Base-by-base conservation (phyloP, 2,113 vertebrate species). In the Butorides virescens region DNA sequence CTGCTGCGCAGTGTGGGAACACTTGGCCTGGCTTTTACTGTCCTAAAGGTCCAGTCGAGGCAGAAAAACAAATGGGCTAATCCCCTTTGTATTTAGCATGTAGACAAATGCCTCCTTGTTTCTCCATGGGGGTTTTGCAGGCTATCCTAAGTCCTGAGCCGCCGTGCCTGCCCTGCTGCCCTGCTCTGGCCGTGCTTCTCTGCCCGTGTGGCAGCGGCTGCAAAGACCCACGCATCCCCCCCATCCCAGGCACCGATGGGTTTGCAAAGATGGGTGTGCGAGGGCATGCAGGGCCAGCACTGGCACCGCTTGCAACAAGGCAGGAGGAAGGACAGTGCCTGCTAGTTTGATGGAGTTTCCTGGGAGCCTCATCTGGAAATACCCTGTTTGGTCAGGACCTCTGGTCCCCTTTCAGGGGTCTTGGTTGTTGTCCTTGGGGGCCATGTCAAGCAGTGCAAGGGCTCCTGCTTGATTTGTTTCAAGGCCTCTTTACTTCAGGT, bases 1-100 rank as follows among this genome's bases (percentile, higher is more conserved):
- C 68, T 9, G 2, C 23, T 32, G 12, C 20, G 29, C 36, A 15
- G 27, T 3, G 16, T 20, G 20, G 32, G 62, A 67, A 72, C 13
- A 14, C 20, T 30, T 59, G 23, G 34, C 36, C 26, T 67, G n/a
- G 9, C 29, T 73, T 86, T 23, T 18, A 37, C 20, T 13, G 11
- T 74, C 11, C 6, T 75, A 42, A 90, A 81, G 32, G n/a, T 30
- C 32, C 58, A 26, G 7, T 5, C 0, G 0, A 82, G 37, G 29
- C 22, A 90, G 47, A 74, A 56, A 78, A 67, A 39, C 44, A 21
- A 29, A 20, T 56, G 42, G 20, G n/a, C 23, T 63, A 78, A 77
- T 67, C 20, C 18, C 32, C 52, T 63, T 46, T 0, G 1, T 52
- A 71, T 67, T 74, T 37, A 67, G 14, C n/a, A 39, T 90, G 75